Evolutionary conservation across 2,797 vertebrate species (phyloP).

Genomic region (Pseudocheirus occidentalis): DNA sequence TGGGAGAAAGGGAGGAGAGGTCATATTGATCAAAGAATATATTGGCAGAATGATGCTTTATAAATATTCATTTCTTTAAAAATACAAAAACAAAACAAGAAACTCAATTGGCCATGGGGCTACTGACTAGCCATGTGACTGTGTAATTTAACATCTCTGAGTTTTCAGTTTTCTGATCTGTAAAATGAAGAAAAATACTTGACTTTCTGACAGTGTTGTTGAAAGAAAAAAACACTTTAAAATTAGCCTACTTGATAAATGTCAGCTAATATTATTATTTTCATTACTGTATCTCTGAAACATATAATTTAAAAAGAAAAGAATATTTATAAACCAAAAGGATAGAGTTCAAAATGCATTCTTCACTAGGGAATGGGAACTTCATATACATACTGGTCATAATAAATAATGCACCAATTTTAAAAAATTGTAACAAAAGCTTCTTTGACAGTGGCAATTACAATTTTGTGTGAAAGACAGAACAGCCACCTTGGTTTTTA

Average conservation of each 20-base stretch:
- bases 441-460: not conserved
- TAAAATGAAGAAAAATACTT: not conserved
- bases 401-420: not conserved
- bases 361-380: not conserved
- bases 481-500: not conserved
- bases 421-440: not conserved
- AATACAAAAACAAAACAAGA: not conserved
- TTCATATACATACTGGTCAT: not conserved
- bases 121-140: not conserved
- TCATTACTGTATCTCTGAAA: not conserved
- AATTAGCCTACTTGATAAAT: not conserved
- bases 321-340: not conserved
- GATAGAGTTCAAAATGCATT: constrained; percentile 12
- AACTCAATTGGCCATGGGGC: not conserved
- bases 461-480: not conserved
- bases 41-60: constrained; percentile 1
- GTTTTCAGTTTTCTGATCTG: not conserved
- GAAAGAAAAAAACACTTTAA: not conserved
- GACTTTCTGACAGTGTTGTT: not conserved
- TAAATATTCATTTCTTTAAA: not conserved
- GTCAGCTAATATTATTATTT: not conserved
- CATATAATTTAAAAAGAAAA: not conserved
- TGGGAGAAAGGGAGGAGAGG: not conserved
- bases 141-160: not conserved
- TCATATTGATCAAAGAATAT: not conserved